phyloP scores from a whole-genome alignment of 2,797 vertebrate genomes.

The Falco berigora region DNA sequence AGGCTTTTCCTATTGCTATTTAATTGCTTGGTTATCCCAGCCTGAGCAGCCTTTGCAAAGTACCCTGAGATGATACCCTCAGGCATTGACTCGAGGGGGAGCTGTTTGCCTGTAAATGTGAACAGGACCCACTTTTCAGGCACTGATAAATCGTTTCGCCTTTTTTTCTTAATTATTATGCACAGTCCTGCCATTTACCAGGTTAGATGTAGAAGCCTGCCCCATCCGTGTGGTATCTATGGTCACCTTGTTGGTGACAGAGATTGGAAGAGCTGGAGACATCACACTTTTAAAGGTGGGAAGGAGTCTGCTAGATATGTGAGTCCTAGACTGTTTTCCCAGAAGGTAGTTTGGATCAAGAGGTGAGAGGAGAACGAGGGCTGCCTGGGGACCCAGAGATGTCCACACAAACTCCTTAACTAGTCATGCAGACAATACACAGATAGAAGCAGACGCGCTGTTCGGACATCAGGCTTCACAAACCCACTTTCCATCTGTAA shows the following conservation, averaged over 20 bases:
- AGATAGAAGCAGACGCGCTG: background rate
- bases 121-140: background rate
- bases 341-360: background rate
- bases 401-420: background rate
- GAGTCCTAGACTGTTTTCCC: background rate
- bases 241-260: background rate
- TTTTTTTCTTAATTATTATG: background rate
- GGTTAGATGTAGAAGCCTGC: background rate
- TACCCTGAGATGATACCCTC: background rate
- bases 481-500: background rate
- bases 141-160: background rate
- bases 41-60: background rate
- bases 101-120: background rate
- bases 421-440: background rate
- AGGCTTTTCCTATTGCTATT: background rate
- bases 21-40: background rate
- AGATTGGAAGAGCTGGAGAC: background rate
- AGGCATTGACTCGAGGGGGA: background rate
- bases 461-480: background rate
- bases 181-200: background rate
- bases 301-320: background rate
- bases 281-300: background rate
- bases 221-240: rapidly evolving
- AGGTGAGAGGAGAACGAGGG: background rate
- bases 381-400: background rate